These are phyloP conservation scores for Erythrocercus mccallii DNA, from an alignment of 2,113 vertebrate genomes.

Conservation along the genomic window DNA sequence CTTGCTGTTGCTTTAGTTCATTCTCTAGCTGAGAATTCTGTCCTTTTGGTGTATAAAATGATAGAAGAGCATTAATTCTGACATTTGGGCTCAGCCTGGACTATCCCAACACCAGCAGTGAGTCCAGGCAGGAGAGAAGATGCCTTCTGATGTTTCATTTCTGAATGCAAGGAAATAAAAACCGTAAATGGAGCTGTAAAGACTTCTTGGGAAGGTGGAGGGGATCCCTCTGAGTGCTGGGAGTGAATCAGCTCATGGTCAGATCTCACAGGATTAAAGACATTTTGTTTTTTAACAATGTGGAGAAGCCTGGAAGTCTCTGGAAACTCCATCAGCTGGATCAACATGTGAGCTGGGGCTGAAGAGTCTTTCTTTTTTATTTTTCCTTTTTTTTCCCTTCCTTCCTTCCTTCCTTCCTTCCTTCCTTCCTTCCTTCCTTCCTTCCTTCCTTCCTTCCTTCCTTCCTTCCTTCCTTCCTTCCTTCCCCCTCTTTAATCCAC, in stretches of 20 bases:
- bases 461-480: background rate
- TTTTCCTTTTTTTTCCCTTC: no score
- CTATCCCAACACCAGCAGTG: background rate
- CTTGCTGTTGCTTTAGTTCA: background rate
- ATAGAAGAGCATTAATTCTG: background rate
- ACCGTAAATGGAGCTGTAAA: background rate
- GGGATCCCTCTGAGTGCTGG: background rate
- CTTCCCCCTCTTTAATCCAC: background rate
- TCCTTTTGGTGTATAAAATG: background rate
- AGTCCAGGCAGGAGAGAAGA: background rate
- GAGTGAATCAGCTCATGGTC: background rate
- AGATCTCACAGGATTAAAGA: background rate
- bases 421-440: background rate
- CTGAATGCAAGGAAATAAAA: background rate
- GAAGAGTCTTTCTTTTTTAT: background rate
- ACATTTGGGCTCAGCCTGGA: background rate
- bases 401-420: no score
- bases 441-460: no score
- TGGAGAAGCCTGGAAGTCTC: background rate
- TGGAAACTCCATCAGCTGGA: background rate
- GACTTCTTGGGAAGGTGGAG: background rate
- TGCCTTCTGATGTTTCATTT: background rate
- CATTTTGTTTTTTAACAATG: background rate
- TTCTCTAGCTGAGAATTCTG: background rate
- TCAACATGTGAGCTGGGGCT: fast-evolving